These are phyloP conservation scores for Hemicrepidius hirtus DNA, from an alignment of 2,888 invertebrate genomes.

Conservation along the genomic window DNA sequence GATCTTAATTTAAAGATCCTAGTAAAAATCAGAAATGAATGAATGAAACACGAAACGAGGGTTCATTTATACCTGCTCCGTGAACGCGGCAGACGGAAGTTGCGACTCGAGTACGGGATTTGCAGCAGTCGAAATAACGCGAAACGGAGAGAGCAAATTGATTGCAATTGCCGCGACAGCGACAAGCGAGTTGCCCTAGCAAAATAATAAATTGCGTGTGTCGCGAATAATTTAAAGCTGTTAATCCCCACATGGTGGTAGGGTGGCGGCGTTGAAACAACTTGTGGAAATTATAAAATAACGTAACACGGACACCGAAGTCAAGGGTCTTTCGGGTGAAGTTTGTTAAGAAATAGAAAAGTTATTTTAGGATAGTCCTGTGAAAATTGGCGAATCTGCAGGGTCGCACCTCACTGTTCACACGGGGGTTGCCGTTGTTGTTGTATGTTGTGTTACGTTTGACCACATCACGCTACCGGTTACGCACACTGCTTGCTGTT, in stretches of 20 bases:
- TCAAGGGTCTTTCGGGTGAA: not conserved
- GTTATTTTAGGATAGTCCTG: not conserved
- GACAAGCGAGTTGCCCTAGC: conserved; percentile 58
- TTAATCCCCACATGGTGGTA: conserved; percentile 55
- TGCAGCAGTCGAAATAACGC: conserved; percentile 55
- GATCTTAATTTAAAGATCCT: conserved; percentile 9
- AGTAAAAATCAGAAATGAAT: conserved; percentile 16
- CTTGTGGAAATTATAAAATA: conserved; percentile 53
- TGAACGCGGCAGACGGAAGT: conserved; percentile 41
- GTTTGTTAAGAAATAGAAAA: not conserved
- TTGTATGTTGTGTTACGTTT: conserved; percentile 24
- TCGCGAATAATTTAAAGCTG: conserved; percentile 62
- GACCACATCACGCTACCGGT: conserved; percentile 42
- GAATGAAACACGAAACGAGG: conserved; percentile 32
- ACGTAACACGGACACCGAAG: conserved; percentile 13
- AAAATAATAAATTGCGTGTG: conserved; percentile 63
- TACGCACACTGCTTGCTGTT: conserved; percentile 40
- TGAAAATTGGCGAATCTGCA: not conserved
- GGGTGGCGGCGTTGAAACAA: conserved; percentile 44
- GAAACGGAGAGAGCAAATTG: conserved; percentile 62
- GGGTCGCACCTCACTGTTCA: conserved; percentile 38
- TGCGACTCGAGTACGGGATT: conserved; percentile 48
- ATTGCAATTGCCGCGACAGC: conserved; percentile 62
- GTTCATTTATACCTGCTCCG: conserved; percentile 49
- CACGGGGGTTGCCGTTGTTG: conserved; percentile 25